Conservation (phyloP, 2,113 vertebrate genomes). For the Collichthys lucidus region DNA sequence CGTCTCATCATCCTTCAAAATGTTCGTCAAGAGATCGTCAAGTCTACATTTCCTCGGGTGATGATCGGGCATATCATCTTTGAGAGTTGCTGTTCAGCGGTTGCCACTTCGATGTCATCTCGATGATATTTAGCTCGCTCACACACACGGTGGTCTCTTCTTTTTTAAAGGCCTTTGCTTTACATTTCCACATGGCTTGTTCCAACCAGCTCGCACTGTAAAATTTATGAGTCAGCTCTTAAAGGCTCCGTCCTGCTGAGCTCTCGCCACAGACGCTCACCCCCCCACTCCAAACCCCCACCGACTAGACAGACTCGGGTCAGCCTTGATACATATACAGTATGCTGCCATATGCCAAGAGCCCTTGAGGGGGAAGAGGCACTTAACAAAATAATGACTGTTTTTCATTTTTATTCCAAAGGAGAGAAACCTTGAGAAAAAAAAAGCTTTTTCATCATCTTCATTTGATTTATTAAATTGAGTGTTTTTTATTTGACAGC, state of each 20-base stretch:
- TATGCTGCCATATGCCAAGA: constrained; percentile 54
- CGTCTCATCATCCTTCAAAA: not conserved
- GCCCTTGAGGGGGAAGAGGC: constrained; percentile 13
- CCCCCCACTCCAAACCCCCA: not conserved
- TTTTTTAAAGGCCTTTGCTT: constrained; percentile 58
- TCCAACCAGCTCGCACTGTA: constrained; percentile 71
- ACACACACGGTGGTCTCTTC: constrained; percentile 34
- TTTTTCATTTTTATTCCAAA: constrained; percentile 13
- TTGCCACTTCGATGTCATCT: constrained; percentile 22
- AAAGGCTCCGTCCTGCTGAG: constrained; percentile 69
- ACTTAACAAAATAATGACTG: constrained; percentile 30
- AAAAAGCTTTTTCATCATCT: constrained; percentile 14
- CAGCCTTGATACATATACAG: constrained; percentile 46
- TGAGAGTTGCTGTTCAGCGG: constrained; percentile 7
- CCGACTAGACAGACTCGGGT: constrained; percentile 46
- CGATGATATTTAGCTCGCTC: constrained; percentile 64
- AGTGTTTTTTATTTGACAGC: not conserved
- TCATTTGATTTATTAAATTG: not conserved
- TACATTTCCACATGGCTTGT: constrained; percentile 78
- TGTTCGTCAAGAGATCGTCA: not conserved
- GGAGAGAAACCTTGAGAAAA: not conserved
- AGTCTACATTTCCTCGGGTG: not conserved
- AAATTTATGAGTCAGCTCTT: constrained; percentile 83
- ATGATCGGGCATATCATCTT: constrained; percentile 28
- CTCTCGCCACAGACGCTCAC: constrained; percentile 42